Evolutionary conservation across 2,797 vertebrate genomes (phyloP), one percentile per base, ranked within the genome.

Genomic region (Propithecus deckenii): DNA sequence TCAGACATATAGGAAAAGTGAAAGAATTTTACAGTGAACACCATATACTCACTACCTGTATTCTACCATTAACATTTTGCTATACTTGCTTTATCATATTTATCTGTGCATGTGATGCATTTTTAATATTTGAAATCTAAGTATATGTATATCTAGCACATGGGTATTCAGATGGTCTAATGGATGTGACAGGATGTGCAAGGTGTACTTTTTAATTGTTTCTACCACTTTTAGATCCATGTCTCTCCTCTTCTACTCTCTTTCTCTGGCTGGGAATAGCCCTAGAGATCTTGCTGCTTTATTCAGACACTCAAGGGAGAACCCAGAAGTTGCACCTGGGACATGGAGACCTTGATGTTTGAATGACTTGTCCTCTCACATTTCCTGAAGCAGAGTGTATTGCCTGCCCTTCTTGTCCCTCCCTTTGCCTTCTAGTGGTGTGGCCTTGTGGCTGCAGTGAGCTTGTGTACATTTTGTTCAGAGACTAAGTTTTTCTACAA

Each of bases 131-230:
- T 63, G 22, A 79, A 79, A 55, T 22, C 32, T n/a, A 38, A 30
- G 12, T 7, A 32, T 13, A 63, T 63, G 61, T 63, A 63, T 63
- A 15, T 86, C 59, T 28, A 46, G 22, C 18, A 48, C 18, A 63
- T 30, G n/a, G 63, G 35, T 72, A 50, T 57, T 95, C 90, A 91
- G 43, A 59, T 94, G 25, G 89, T 91, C 78, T 46, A 89, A 46
- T 71, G 83, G 61, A 30, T 35, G 8, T n/a, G 72, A 63, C 32
- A 72, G 67, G n/a, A 20, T 83, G 67, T 72, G 84, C 67, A 76
- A 89, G 67, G 22, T 38, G 57, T 25, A 32, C 11, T 92, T 88
- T 90, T 94, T 38, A n/a, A 35, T 85, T 89, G 11, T 71, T 92
- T 88, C 38, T 94, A 38, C 15, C 65, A 8, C 52, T 88, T 88